Evolutionary conservation across 2,888 invertebrate species (phyloP).

Genomic region (Sarcophaga carnaria): DNA sequence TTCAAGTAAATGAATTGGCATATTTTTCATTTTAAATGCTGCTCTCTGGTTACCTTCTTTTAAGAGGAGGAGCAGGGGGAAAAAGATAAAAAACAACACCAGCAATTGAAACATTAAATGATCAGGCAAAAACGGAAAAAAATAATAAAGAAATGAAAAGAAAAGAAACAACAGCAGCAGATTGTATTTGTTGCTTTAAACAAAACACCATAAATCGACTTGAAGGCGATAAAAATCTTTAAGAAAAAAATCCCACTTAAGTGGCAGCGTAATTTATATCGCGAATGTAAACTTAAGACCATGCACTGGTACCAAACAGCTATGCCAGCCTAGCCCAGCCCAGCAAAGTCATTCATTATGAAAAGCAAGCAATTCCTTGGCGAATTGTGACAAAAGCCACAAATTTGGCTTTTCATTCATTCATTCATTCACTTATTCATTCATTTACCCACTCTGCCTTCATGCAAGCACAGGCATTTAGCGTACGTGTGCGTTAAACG

Average conservation of each 20-base stretch:
- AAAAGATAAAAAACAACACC: conserved; percentile 43
- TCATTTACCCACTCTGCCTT: conserved; percentile 26
- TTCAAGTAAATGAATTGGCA: conserved; percentile 81
- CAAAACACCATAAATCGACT: conserved; percentile 59
- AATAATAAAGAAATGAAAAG: conserved; percentile 30
- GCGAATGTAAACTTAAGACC: conserved; percentile 52
- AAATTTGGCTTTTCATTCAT: conserved; percentile 67
- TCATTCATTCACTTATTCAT: conserved; percentile 9
- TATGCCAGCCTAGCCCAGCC: conserved; percentile 31
- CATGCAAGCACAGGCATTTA: conserved; percentile 30
- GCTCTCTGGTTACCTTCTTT: conserved; percentile 40
- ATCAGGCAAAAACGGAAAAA: conserved; percentile 43
- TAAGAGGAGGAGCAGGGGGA: not conserved
- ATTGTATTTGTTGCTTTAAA: conserved; percentile 11
- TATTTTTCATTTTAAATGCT: conserved; percentile 77
- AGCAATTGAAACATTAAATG: conserved; percentile 69
- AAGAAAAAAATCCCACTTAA: conserved; percentile 79
- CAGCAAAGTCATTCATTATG: conserved; percentile 62
- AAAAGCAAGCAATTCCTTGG: conserved; percentile 59
- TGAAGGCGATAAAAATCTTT: conserved; percentile 79
- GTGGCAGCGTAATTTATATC: conserved; percentile 80
- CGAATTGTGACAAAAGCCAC: conserved; percentile 72
- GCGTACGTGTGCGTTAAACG: conserved; percentile 58
- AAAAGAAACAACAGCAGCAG: conserved; percentile 54
- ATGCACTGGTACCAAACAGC: conserved; percentile 8